A percentile compares a stretch with the other conserved stretches of the same genome.
Conservation (phyloP, 2,113 vertebrate genomes). For the Piprites chloris region DNA sequence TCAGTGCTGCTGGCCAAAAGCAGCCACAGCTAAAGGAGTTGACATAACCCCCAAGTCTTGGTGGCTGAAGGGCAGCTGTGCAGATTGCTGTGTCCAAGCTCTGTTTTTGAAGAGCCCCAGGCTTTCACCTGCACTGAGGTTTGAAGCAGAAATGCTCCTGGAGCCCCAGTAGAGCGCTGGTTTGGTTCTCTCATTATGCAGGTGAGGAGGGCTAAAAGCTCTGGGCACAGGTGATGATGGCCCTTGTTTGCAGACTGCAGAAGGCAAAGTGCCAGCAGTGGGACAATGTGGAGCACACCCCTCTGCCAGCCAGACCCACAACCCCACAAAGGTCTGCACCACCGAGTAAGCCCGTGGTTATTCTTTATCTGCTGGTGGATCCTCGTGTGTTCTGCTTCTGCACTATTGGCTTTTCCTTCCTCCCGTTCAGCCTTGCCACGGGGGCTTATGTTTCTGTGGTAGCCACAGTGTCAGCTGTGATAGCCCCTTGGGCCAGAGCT, state of each 20-base stretch:
- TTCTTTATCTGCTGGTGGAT: neutral
- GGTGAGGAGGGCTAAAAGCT: neutral
- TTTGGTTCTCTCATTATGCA: neutral
- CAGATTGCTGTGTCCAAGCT: neutral
- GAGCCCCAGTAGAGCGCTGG: neutral
- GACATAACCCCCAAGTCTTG: neutral
- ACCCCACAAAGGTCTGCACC: neutral
- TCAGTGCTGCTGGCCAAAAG: neutral
- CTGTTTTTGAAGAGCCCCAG: neutral
- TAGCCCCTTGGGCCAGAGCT: neutral
- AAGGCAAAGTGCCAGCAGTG: neutral
- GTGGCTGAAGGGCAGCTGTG: fast-evolving
- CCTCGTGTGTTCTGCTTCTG: neutral
- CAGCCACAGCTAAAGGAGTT: neutral
- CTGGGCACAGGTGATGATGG: neutral
- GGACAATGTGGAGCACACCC: too few species aligned
- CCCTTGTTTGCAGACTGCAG: neutral
- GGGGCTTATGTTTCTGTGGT: neutral
- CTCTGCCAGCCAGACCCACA: neutral
- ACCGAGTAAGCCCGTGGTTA: neutral
- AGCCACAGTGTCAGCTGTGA: neutral
- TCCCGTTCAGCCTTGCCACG: neutral
- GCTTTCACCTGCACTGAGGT: neutral
- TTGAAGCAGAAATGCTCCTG: neutral
- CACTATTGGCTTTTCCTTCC: neutral